Evolutionary conservation across 1,140 invertebrate species (phyloP), one percentile per base, ranked within the genome.

Genomic region (Akabosia matsudoensis): DNA sequence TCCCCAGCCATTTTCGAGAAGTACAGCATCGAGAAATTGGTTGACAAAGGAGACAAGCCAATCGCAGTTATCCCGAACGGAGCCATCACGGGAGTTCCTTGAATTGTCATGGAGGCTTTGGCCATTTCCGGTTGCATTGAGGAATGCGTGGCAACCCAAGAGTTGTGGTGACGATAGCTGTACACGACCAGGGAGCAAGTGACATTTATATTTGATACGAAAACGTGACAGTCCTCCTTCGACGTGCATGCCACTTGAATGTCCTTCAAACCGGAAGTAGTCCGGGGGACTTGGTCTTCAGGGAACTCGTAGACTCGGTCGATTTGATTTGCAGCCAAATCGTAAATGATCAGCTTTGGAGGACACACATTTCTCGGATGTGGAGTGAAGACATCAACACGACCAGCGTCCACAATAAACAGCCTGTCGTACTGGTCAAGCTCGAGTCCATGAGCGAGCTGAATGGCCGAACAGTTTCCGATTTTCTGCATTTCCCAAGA

Each of bases 371-470:
- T 64, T 28, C 56, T 64, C 26, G 56, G 18, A 14, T 4, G 4
- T 10, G 13, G 24, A 22, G 26, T 64, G 1, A 76, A 70, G 28
- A 86, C 85, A 76, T 84, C 79, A 0, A 93, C 86, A 0, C 92
- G 28, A 64, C 77, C 72, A 37, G 31, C 28, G 82, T 90, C 89
- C 22, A 92, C 81, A 0, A 92, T 88, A 92, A 92, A 93, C 0
- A 94, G 83, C 30, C 92, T 85, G 82, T 92, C 90, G 83, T 92
- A 94, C 4, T 89, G 87, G 82, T 94, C 92, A 1, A 89, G 83
- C 1, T 89, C 87, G 0, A 91, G 85, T 4, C 92, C 86, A 83
- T 93, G 94, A 1, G 93, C 92, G 0, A 92, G 93, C 28, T 92
- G 89, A 2, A 94, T 79, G 0, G 90, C 89, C 2, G 89, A 90